phyloP scores from a whole-genome alignment of 2,888 invertebrate genomes.

The Choristoneura rosaceana region DNA sequence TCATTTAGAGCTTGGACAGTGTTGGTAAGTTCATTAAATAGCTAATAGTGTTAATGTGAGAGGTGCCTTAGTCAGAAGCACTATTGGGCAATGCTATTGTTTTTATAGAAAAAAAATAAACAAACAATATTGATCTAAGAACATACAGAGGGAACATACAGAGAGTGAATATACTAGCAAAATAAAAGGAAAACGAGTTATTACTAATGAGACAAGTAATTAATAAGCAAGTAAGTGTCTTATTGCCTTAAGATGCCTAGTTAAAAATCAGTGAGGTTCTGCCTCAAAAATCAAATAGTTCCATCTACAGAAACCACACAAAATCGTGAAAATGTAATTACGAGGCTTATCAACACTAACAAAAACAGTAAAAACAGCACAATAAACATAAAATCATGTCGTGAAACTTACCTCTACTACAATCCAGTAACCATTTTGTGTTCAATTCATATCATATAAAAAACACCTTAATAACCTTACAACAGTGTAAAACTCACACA shows the following conservation, averaged over 20 bases:
- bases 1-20: background rate
- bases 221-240: background rate
- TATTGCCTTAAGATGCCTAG: background rate
- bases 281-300: background rate
- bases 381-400: constrained; percentile 33
- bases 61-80: background rate
- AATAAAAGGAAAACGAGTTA: background rate
- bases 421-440: constrained; percentile 44
- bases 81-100: background rate
- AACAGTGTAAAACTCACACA: constrained; percentile 60
- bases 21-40: background rate
- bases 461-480: constrained; percentile 46
- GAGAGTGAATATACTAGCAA: background rate
- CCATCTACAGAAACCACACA: constrained; percentile 1
- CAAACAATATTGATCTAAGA: background rate
- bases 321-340: constrained; percentile 37
- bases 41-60: background rate
- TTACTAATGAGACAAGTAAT: background rate
- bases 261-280: background rate
- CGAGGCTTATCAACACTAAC: constrained; percentile 34
- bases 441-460: constrained; percentile 43
- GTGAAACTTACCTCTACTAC: constrained; percentile 41
- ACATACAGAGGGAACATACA: background rate
- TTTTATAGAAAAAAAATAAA: background rate
- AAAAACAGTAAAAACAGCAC: constrained; percentile 35